Evolutionary conservation across 2,888 invertebrate genomes (phyloP).

Genomic region (Drosophila subquinaria): DNA sequence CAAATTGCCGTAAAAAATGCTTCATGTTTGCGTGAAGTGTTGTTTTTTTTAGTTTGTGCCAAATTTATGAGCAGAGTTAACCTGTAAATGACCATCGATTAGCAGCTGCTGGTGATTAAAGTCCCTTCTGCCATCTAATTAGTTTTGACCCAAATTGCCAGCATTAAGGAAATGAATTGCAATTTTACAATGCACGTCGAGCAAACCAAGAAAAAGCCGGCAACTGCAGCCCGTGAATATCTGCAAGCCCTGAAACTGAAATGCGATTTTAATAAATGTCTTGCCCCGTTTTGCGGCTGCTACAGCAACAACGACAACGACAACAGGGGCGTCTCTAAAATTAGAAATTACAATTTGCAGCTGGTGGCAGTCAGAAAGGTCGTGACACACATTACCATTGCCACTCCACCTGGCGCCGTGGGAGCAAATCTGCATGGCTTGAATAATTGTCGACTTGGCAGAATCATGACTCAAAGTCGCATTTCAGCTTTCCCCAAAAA

Average conservation of each 20-base stretch:
- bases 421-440: slow-evolving; percentile 51
- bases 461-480: not conserved
- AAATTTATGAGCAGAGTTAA: slow-evolving; percentile 26
- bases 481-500: not conserved
- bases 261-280: slow-evolving; percentile 73
- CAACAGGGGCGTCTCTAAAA: slow-evolving; percentile 53
- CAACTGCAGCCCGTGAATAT: slow-evolving; percentile 19
- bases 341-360: slow-evolving; percentile 70
- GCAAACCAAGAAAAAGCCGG: slow-evolving; percentile 19
- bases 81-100: slow-evolving; percentile 60
- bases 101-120: slow-evolving; percentile 61
- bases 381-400: slow-evolving; percentile 63
- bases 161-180: slow-evolving; percentile 72
- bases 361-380: slow-evolving; percentile 51
- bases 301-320: slow-evolving; percentile 4
- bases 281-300: slow-evolving; percentile 33
- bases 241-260: slow-evolving; percentile 45
- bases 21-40: slow-evolving; percentile 48
- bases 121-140: slow-evolving; percentile 64
- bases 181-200: slow-evolving; percentile 50
- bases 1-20: slow-evolving; percentile 53
- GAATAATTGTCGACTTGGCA: slow-evolving; percentile 57
- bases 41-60: slow-evolving; percentile 14
- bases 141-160: slow-evolving; percentile 71
- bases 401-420: slow-evolving; percentile 39